Evolutionary conservation across 1,140 invertebrate species (phyloP), one percentile per base, ranked within the genome.

Genomic region (Bombyx mandarina): DNA sequence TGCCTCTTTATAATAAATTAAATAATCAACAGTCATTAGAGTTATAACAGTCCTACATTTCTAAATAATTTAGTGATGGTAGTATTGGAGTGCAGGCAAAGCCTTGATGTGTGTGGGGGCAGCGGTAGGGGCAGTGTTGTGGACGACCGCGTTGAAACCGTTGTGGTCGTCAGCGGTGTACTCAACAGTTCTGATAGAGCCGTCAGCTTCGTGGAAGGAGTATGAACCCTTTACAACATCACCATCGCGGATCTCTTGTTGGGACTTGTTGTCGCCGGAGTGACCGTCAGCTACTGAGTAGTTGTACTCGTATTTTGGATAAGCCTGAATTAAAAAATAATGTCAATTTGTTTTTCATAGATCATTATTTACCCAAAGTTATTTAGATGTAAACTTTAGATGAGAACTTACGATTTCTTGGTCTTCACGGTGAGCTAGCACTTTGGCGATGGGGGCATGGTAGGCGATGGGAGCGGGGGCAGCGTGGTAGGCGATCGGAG

Each of bases 161-260:
- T 46, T 57, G 54, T 61, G 60, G 54, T 62, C 60, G 44, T 58
- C 60, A 35, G 60, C 60, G 43, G 60, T 43, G 60, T 62, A 62
- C 47, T 62, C 56, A 22, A 62, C 60, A 48, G 60, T 62, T 35
- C 60, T 62, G 55, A 62, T 51, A 45, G 60, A 62, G 43, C 60
- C 60, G 45, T 62, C 60, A 48, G 60, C 60, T 45, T 62, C 60
- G 43, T 62, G 60, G 52, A 58, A 54, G 8, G 60, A 62, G 52
- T 62, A 62, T 35, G 76, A 71, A 65, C 87, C 87, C 66, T 86
- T 79, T 22, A 88, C 78, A 6, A 79, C 74, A 60, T 84, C 85
- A 59, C 87, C 85, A 56, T 88, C 81, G 52, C 86, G 71, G 54
- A 65, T 58, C 68, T 89, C 86, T 66, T 82, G 76, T 60, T 89